Base-by-base conservation (phyloP, 2,888 invertebrate genomes). In the Teleogryllus oceanicus region DNA sequence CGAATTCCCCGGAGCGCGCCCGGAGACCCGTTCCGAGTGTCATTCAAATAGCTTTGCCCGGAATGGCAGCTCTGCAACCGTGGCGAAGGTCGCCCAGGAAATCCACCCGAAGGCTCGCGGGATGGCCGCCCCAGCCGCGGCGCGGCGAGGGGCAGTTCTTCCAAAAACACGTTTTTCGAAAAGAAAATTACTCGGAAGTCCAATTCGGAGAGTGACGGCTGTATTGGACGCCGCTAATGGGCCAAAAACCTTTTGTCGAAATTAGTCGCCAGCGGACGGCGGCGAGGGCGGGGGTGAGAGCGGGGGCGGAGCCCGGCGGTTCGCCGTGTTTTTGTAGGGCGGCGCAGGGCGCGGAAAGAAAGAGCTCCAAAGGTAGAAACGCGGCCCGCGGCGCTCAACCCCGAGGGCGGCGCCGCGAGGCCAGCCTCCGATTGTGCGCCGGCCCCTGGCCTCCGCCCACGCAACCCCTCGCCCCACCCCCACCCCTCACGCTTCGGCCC, bases 131-230 rank as follows among this genome's bases (percentile, higher is more conserved):
- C 37, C 37, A 5, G 37, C 37, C 37, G 37, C 37, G 37, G 37
- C 37, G 37, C 8, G 8, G 37, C 37, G 8, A 37, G 37, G 37
- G 37, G n/a, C 62, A 62, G n/a, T 62, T 62, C 62, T 62, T n/a
- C n/a, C 62, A 62, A 62, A 62, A 62, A 62, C 62, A 62, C 62
- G 62, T 62, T 62, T 62, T 62, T n/a, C 16, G 62, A 62, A 62
- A 62, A 62, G 62, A 62, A 62, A 62, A 62, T 62, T 62, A 62
- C 62, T 62, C 62, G 62, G 62, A 62, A 62, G 62, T 62, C 62
- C 62, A 62, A 62, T 62, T 62, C 62, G 62, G 13, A 62, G 62
- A 62, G 62, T 62, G 62, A 62, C 62, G 62, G 62, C 62, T 62
- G 62, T 62, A 62, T 62, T 62, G 62, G 62, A 62, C n/a, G 62